Evolutionary conservation across 2,888 invertebrate genomes (phyloP), one percentile per base, ranked within the genome.

Genomic region (Drosophila emarginata): DNA sequence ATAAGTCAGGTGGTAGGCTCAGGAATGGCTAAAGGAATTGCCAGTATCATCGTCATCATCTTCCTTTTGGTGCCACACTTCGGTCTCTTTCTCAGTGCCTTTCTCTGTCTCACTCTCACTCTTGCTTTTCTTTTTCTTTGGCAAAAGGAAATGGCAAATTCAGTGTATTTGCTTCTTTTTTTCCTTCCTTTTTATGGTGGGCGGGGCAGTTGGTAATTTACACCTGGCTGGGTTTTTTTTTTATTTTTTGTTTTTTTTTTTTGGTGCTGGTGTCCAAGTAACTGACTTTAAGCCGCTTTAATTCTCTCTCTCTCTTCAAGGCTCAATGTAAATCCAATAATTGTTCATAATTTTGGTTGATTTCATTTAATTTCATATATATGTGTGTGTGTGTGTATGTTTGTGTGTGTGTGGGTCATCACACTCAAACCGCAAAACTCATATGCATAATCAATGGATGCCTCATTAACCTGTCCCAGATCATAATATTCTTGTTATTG

Each of bases 321-420:
- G 63, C 57, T 62, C 59, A 68, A 66, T 67, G 64, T 37, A 66
- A 82, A 82, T 75, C 84, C 66, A 63, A 83, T 83, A 87, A 83
- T 84, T 87, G 84, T 72, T 87, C 84, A 83, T 87, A 80, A 82
- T 83, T 83, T 83, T 76, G 71, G 84, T 73, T 87, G 85, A 87
- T 83, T 83, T 87, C 81, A 84, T 81, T 87, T 80, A 76, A 87
- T 77, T 79, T 87, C 75, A 82, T n/a, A 32, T 1, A 9, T 32
- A 9, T 9, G 32, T 11, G 32, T 32, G 32, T 32, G 45, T 39
- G 5, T 14, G 39, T 39, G 39, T 39, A 3, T 6, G 39, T 51
- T 37, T 18, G 18, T 21, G 45, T 6, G 39, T 51, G 45, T 18
- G 18, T 21, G 45, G 45, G 45, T 45, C 40, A 63, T 58, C 59